A percentile compares a stretch with the other conserved stretches of the same genome.
phyloP scores from a whole-genome alignment of 35 echinoderm and acorn worm genomes.

The Lytechinus variegatus region DNA sequence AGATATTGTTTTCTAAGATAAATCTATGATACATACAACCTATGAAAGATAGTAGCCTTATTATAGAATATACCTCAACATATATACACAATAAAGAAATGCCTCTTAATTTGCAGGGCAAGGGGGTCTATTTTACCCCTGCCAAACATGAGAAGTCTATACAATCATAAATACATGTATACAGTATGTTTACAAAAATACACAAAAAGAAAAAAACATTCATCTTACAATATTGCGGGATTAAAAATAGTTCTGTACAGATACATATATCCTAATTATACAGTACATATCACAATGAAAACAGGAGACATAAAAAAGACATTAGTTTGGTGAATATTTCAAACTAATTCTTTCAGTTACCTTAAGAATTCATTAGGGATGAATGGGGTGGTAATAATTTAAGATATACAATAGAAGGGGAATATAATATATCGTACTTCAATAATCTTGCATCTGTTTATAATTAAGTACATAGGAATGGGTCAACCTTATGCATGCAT shows the following conservation, averaged over 20 bases:
- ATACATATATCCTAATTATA: neutral
- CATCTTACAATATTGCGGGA: slow-evolving; percentile 3
- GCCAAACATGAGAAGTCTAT: neutral
- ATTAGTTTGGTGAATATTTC: neutral
- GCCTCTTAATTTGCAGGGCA: neutral
- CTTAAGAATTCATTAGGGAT: neutral
- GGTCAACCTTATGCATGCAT: neutral
- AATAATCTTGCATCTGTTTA: neutral
- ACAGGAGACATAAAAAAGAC: neutral
- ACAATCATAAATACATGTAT: slow-evolving; percentile 9
- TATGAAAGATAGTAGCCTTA: neutral
- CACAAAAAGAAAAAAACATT: neutral
- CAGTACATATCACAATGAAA: neutral
- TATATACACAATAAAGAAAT: slow-evolving; percentile 21
- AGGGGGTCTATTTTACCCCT: neutral
- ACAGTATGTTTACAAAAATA: slow-evolving; percentile 20
- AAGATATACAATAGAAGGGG: neutral
- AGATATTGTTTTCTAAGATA: neutral
- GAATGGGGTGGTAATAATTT: neutral
- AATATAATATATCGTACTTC: neutral
- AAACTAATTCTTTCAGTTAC: neutral
- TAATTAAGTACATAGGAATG: neutral
- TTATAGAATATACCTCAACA: neutral
- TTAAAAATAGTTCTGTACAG: neutral
- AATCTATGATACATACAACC: neutral